Evolutionary conservation across 2,797 vertebrate species (phyloP).

Genomic region (Coranthus polyacanthus): DNA sequence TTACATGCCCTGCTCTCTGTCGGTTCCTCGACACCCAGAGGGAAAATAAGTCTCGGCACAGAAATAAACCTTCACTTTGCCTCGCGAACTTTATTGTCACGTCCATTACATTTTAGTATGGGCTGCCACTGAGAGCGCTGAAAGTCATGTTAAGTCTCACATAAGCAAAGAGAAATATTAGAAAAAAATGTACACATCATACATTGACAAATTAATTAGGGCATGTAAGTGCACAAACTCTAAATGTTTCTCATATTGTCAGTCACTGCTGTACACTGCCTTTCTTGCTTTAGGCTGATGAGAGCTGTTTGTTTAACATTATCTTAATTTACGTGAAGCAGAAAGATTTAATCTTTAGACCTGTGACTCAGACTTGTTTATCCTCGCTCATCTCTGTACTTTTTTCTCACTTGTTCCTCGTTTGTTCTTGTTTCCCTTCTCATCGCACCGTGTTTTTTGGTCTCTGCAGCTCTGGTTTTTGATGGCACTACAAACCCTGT

Average conservation of each 20-base stretch:
- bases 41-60: background rate
- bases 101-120: background rate
- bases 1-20: background rate
- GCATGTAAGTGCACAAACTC: background rate
- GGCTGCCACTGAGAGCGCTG: constrained; percentile 17
- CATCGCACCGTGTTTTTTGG: background rate
- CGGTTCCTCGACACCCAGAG: constrained; percentile 1
- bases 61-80: background rate
- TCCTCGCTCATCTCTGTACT: no score
- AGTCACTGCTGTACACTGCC: no score
- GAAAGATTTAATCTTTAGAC: no score
- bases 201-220: background rate
- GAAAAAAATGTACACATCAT: background rate
- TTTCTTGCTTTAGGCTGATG: no score
- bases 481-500: constrained; percentile 93
- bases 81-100: constrained; percentile 8
- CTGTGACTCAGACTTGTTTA: background rate
- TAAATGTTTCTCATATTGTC: no score
- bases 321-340: no score
- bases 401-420: background rate
- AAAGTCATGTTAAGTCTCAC: background rate
- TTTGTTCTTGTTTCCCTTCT: background rate
- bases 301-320: no score
- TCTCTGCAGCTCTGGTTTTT: constrained; percentile 89
- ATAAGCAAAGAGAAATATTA: no score